A percentile compares a stretch with the other conserved stretches of the same genome.
Evolutionary conservation across 2,113 vertebrate species (phyloP).

Genomic region (Onychostruthus taczanowskii): DNA sequence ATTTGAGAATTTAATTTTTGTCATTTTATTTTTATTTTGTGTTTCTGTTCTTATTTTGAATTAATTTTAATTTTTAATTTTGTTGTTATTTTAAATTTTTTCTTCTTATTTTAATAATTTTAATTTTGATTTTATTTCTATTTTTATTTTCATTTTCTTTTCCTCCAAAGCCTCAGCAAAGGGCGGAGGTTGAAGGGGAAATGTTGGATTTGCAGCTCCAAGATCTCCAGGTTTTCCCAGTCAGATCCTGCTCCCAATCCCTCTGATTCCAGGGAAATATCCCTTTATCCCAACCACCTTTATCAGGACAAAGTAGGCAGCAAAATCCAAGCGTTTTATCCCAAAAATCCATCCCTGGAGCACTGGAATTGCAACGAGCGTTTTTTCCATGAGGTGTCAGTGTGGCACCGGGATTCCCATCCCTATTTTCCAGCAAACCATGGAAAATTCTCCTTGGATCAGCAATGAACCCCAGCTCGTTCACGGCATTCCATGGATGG

Average conservation of each 20-base stretch:
- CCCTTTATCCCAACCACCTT: not conserved
- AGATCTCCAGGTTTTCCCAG: not conserved
- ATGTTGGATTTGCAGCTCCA: not conserved
- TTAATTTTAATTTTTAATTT: not conserved
- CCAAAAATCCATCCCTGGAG: not conserved
- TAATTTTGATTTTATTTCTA: not conserved
- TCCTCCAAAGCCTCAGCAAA: not conserved
- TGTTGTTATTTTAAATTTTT: not conserved
- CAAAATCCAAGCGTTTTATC: rapidly evolving
- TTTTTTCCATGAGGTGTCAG: conserved; percentile 70
- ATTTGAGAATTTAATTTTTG: not conserved
- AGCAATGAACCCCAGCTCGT: conserved; percentile 53
- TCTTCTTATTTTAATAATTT: not conserved
- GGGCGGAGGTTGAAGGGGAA: not conserved
- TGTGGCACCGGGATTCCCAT: conserved; percentile 21
- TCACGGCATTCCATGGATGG: not conserved
- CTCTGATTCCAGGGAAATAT: not conserved
- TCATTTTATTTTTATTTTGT: not conserved
- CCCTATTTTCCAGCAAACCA: conserved; percentile 34
- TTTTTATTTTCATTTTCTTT: not conserved
- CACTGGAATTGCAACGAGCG: not conserved
- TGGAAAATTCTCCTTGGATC: conserved; percentile 48
- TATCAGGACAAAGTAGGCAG: rapidly evolving
- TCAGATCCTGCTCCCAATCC: rapidly evolving
- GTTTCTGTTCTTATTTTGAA: too few species aligned